Evolutionary conservation across 2,888 invertebrate species (phyloP), one percentile per base, ranked within the genome.

Genomic region (Caenorhabditis sinica): DNA sequence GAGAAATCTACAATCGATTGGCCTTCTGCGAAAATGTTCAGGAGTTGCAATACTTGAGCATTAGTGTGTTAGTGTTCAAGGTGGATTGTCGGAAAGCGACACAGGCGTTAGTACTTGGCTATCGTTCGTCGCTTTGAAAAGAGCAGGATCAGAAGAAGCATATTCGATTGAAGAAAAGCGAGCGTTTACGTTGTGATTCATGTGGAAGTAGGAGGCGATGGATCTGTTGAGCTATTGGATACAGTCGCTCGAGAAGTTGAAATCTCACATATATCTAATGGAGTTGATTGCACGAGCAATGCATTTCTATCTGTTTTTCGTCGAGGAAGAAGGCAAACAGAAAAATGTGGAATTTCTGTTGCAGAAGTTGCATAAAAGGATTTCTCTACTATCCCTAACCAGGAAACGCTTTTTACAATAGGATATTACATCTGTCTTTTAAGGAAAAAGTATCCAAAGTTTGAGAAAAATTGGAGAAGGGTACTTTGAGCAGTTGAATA

Each of bases 161-260:
- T 40, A 69, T 45, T 2, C 13, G 28, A 45, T 28, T 8, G 36
- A 66, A 15, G 65, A 71, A 15, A 36, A 36, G 1, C 20, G 63
- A 43, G 1, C 5, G 8, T 30, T 77, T 4, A n/a, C 30, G 45
- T 15, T 83, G 1, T 17, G 83, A 60, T 83, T 83, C 49, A 49
- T 71, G 58, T 83, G 83, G 83, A 80, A 79, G 23, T 80, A 83
- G 2, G 87, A 87, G 45, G 68, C 82, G 0, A 63, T 71, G 15
- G 66, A 82, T 25, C 65, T 87, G 49, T 33, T 84, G 20, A 51
- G 43, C 15, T 84, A 68, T 60, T 87, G 87, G 87, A n/a, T 84
- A 13, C 45, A 82, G 49, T 80, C 84, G 5, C 51, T 68, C 9
- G 76, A 76, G 23, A 84, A 73, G 43, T 8, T 76, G 36, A 73